Conservation (phyloP, 2,113 vertebrate species). For the Calyptomena viridis region DNA sequence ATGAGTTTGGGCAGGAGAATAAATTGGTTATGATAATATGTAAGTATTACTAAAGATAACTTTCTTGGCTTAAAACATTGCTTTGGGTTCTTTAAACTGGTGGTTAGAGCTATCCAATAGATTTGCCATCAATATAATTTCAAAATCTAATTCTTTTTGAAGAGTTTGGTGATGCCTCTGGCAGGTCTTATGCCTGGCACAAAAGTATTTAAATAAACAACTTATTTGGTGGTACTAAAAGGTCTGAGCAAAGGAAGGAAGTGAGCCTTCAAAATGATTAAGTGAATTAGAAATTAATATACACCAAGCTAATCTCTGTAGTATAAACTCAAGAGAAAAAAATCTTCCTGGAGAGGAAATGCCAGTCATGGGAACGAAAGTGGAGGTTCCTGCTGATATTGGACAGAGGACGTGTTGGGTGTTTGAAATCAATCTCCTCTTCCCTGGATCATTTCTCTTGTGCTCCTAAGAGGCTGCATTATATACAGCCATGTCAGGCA, state of each 20-base stretch:
- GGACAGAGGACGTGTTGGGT: constrained; percentile 28
- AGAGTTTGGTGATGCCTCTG: constrained; percentile 44
- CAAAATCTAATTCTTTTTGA: not conserved
- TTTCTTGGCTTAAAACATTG: not conserved
- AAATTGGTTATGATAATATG: not conserved
- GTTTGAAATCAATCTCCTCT: constrained; percentile 58
- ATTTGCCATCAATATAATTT: not conserved
- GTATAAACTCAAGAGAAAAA: constrained; percentile 51
- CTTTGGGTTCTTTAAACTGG: not conserved
- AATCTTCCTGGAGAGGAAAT: constrained; percentile 61
- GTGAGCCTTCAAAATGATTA: constrained; percentile 65
- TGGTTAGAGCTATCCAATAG: not conserved
- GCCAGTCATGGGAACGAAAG: constrained; percentile 51
- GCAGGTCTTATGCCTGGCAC: constrained; percentile 14
- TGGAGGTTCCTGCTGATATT: constrained; percentile 46
- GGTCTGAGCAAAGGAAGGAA: constrained; percentile 52
- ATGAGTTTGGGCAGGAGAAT: not conserved
- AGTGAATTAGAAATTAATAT: constrained; percentile 72
- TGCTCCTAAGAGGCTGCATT: constrained; percentile 42
- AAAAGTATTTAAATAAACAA: constrained; percentile 32
- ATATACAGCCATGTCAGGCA: constrained; percentile 13
- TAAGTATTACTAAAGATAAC: not conserved
- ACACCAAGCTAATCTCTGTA: constrained; percentile 53
- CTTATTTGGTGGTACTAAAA: constrained; percentile 27
- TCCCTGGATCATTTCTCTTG: constrained; percentile 46